Percentiles rank a stretch among this genome's conserved stretches.
Conservation (phyloP, 64 coral and sea anemone species). For the Actinia tenebrosa region DNA sequence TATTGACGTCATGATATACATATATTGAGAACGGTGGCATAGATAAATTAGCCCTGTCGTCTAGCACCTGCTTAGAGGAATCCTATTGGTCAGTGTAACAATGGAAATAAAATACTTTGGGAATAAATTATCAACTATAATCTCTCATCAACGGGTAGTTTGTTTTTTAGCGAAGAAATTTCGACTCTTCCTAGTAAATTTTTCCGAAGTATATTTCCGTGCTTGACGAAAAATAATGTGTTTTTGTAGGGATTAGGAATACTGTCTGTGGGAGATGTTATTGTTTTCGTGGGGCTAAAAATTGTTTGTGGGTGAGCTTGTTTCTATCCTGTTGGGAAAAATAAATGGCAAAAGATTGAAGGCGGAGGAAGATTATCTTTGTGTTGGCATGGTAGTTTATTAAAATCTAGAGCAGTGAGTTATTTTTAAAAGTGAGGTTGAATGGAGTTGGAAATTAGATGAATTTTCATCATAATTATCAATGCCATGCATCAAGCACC, state of each 20-base stretch:
- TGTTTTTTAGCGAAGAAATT: too few species aligned
- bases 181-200: too few species aligned
- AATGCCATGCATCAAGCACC: too few species aligned
- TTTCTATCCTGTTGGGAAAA: not conserved
- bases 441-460: too few species aligned
- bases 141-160: not conserved
- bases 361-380: not conserved
- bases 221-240: not conserved
- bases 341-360: not conserved
- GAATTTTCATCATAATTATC: too few species aligned
- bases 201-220: not conserved
- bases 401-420: too few species aligned
- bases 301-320: not conserved
- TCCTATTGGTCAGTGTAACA: not conserved
- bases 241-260: not conserved
- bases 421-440: too few species aligned
- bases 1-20: slow-evolving; percentile 17
- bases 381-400: not conserved
- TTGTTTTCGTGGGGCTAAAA: not conserved
- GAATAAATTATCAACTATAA: not conserved
- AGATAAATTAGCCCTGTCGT: slow-evolving; percentile 5
- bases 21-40: not conserved
- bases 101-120: not conserved
- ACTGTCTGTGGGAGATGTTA: not conserved
- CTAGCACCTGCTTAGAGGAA: not conserved